phyloP scores from a whole-genome alignment of 2,113 vertebrate species.

The Anguilla japonica region DNA sequence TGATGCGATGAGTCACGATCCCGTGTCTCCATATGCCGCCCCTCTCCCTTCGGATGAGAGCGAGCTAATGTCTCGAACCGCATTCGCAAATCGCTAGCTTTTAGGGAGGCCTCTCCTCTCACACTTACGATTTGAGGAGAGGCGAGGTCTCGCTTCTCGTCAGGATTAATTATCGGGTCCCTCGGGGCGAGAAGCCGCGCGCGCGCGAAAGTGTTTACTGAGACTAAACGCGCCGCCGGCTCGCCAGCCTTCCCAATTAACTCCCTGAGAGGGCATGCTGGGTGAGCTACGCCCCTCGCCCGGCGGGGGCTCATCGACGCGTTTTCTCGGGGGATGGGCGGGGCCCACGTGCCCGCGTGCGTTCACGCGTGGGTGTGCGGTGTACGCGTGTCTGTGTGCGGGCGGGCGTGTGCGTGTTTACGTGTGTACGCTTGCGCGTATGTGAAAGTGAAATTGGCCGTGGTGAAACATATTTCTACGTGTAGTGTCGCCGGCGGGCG shows the following conservation, averaged over 20 bases:
- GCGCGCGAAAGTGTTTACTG: not conserved
- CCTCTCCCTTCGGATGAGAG: not conserved
- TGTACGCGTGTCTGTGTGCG: too few species aligned
- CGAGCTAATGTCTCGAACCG: not conserved
- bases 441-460: not conserved
- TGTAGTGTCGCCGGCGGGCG: too few species aligned
- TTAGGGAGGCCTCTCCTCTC: not conserved
- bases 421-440: too few species aligned
- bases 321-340: not conserved
- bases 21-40: not conserved
- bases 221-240: not conserved
- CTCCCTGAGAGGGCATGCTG: not conserved
- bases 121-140: not conserved
- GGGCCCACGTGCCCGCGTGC: too few species aligned
- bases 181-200: not conserved
- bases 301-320: not conserved
- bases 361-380: too few species aligned
- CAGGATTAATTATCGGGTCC: slow-evolving; percentile 6
- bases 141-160: not conserved
- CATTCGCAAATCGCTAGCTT: not conserved
- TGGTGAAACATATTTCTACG: too few species aligned
- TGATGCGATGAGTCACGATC: not conserved
- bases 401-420: too few species aligned
- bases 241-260: not conserved
- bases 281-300: not conserved